Percentiles rank a stretch among this genome's conserved stretches.
phyloP scores from a whole-genome alignment of 2,888 invertebrate genomes.

The Himalopsyche anomala region DNA sequence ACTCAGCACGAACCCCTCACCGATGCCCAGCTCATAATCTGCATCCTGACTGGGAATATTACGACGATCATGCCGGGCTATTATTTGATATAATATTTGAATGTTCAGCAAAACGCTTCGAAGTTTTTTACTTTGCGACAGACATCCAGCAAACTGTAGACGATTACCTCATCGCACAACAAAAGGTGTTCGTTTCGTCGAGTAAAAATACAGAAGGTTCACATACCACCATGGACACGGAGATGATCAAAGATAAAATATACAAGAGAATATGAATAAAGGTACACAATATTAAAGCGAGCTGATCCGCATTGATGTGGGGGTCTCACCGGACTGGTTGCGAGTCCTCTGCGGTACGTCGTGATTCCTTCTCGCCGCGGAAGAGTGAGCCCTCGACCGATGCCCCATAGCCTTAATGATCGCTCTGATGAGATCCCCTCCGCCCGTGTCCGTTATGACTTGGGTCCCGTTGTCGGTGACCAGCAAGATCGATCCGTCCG shows the following conservation, averaged over 20 bases:
- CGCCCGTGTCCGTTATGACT: slow-evolving; percentile 76
- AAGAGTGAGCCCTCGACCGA: slow-evolving; percentile 69
- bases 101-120: background rate
- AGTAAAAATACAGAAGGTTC: slow-evolving; percentile 31
- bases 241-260: slow-evolving; percentile 39
- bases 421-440: slow-evolving; percentile 76
- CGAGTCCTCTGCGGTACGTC: slow-evolving; percentile 62
- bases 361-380: slow-evolving; percentile 57
- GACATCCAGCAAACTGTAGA: slow-evolving; percentile 35
- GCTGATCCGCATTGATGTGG: slow-evolving; percentile 36
- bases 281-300: slow-evolving; percentile 42
- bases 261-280: slow-evolving; percentile 31
- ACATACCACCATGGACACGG: slow-evolving; percentile 43
- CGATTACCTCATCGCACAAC: slow-evolving; percentile 11
- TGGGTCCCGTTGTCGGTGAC: slow-evolving; percentile 81
- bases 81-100: background rate
- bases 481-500: slow-evolving; percentile 80
- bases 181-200: slow-evolving; percentile 13
- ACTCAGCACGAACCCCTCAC: background rate
- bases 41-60: background rate
- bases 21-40: background rate
- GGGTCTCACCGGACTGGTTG: slow-evolving; percentile 60
- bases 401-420: slow-evolving; percentile 73
- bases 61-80: background rate
- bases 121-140: slow-evolving; percentile 35